Percentiles rank a stretch among this genome's conserved stretches.
Conservation (phyloP, 1,140 invertebrate genomes). For the Caenorhabditis tropicalis region DNA sequence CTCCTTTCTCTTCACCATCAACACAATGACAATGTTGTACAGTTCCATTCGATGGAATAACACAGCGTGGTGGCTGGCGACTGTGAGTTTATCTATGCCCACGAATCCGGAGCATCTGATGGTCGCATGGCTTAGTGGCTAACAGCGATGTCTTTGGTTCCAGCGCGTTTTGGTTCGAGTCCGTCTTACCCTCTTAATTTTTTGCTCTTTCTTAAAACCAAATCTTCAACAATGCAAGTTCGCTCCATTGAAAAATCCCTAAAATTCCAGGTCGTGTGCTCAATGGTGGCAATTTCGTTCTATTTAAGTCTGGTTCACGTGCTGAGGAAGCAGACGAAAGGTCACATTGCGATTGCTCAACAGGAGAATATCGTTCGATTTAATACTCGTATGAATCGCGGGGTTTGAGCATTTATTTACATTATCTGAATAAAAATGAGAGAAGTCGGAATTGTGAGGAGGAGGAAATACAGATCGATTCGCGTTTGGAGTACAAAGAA, state of each 20-base stretch:
- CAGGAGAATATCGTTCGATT: slow-evolving; percentile 4
- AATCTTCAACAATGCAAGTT: too few species aligned
- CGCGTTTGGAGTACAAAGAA: too few species aligned
- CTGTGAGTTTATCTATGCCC: background rate
- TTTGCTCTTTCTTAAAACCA: too few species aligned
- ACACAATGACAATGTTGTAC: slow-evolving; percentile 13
- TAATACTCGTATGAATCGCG: slow-evolving; percentile 12
- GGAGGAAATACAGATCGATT: too few species aligned
- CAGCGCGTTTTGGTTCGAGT: too few species aligned
- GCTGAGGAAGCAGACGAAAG: slow-evolving; percentile 14
- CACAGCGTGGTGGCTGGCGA: slow-evolving; percentile 13
- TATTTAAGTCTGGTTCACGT: background rate
- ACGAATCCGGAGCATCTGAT: too few species aligned
- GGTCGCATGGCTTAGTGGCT: too few species aligned
- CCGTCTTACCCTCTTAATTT: too few species aligned
- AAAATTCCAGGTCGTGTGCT: background rate
- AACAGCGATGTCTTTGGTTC: too few species aligned
- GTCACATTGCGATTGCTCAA: background rate
- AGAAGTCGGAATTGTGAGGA: background rate
- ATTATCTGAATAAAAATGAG: background rate
- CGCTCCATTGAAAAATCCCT: too few species aligned
- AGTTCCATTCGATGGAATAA: slow-evolving; percentile 34
- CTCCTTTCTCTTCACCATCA: slow-evolving; percentile 18
- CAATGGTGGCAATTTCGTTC: background rate
- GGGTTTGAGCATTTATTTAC: background rate